Evolutionary conservation across 92 coral and sea anemone genomes (phyloP), one percentile per base, ranked within the genome.

Genomic region (Epizoanthus rinbou): DNA sequence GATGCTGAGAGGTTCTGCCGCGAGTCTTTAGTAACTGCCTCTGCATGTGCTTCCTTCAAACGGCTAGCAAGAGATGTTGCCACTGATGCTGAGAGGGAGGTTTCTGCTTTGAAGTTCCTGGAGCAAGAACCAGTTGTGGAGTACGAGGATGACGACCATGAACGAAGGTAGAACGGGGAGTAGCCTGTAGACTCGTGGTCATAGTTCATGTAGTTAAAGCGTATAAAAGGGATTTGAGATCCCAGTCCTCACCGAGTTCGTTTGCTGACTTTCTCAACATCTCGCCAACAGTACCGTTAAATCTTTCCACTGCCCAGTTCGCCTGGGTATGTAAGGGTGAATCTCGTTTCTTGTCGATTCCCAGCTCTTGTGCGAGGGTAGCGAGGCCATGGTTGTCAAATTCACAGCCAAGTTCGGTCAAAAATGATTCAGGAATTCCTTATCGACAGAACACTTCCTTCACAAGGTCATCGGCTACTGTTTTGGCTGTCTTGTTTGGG

Each of bases 141-240:
- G 87, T 89, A 19, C 76, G 85, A 16, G 85, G 87, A 59, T 28
- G 9, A 19, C 75, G 68, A 2, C 91, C 89, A 47, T 84, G 54
- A 8, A 67, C 25, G 60, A 90, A n/a, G 64, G 78, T 79, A 90
- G 52, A 91, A 87, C 17, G 89, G 94, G 70, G 87, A 91, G 69
- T 81, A 85, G 22, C 85, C 85, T 14, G 85, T 91, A 41, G 91
- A 56, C 18, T 59, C 79, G 64, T 90, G 89, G 64, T 84, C 86
- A 13, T 85, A 84, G 68, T 81, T 91, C 89, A 54, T 82, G 75
- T 82, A 84, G 69, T 87, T 60, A 76, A 76, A 88, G 18, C 67
- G 87, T 5, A 85, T 66, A 24, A 70, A 89, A 19, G 78, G 82
- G 31, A 86, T 69, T 80, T 85, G 76, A 89, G 84, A 63, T 89